Conservation (phyloP, 2,113 vertebrate species). For the Urocolius indicus region DNA sequence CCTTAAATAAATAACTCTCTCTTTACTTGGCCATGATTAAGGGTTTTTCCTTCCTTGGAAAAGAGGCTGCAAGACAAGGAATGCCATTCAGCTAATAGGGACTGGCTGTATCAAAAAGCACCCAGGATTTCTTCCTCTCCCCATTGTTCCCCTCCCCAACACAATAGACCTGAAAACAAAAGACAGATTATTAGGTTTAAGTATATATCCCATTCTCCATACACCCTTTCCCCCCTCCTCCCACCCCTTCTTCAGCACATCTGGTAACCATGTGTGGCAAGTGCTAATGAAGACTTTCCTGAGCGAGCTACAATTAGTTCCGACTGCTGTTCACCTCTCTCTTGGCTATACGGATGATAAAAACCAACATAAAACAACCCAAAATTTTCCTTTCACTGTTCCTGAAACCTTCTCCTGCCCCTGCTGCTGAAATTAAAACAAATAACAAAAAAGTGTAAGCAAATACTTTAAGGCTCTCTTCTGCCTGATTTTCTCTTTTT, state of each 20-base stretch:
- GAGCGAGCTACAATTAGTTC: conserved; percentile 92
- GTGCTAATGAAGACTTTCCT: conserved; percentile 98
- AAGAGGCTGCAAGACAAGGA: conserved; percentile 80
- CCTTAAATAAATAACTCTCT: not conserved
- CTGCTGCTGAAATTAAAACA: conserved; percentile 41
- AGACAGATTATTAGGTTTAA: conserved; percentile 89
- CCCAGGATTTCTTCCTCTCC: conserved; percentile 72
- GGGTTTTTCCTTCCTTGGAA: conserved; percentile 4
- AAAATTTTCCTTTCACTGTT: conserved; percentile 57
- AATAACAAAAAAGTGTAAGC: conserved; percentile 43
- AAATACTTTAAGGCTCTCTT: conserved; percentile 61
- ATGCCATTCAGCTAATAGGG: conserved; percentile 83
- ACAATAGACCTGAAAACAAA: conserved; percentile 92
- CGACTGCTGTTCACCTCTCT: conserved; percentile 82
- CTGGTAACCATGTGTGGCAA: conserved; percentile 96
- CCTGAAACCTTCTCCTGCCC: conserved; percentile 44
- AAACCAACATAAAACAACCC: conserved; percentile 31
- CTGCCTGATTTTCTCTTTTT: not conserved
- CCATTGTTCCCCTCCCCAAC: conserved; percentile 60
- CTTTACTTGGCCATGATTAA: conserved; percentile 40
- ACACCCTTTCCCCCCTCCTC: conserved; percentile 77
- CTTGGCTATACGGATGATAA: conserved; percentile 46
- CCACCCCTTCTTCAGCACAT: conserved; percentile 87
- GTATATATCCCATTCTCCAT: conserved; percentile 73
- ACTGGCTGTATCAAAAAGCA: conserved; percentile 82